Conservation (phyloP, 2,888 invertebrate genomes). For the Protodeltote pygarga region DNA sequence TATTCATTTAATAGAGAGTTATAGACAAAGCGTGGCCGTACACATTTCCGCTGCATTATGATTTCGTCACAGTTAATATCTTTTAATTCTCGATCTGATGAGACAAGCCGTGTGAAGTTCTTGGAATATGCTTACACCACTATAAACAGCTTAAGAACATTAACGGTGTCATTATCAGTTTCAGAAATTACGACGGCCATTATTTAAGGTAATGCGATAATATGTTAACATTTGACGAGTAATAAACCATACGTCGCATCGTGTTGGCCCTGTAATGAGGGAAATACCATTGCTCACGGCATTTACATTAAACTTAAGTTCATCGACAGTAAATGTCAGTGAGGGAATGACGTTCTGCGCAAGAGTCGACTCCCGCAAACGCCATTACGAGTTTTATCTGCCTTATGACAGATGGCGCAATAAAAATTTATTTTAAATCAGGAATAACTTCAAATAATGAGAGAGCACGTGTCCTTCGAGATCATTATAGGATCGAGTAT, state of each 20-base stretch:
- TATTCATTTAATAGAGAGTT: neutral
- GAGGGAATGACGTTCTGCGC: conserved; percentile 64
- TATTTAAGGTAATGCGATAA: conserved; percentile 51
- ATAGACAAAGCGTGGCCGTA: neutral
- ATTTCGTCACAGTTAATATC: neutral
- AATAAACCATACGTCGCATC: conserved; percentile 67
- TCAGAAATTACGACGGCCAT: conserved; percentile 53
- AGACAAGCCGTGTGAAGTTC: conserved; percentile 12
- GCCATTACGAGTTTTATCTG: conserved; percentile 78
- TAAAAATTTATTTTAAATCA: conserved; percentile 85
- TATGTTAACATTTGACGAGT: conserved; percentile 72
- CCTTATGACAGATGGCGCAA: conserved; percentile 82
- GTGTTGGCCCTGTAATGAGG: conserved; percentile 69
- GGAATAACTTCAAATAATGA: conserved; percentile 80
- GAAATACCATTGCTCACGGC: conserved; percentile 64
- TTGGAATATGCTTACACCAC: conserved; percentile 13
- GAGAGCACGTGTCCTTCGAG: conserved; percentile 77
- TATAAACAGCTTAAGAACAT: conserved; percentile 22
- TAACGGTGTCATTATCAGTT: conserved; percentile 37
- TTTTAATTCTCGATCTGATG: conserved; percentile 31
- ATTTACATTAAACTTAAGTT: conserved; percentile 75
- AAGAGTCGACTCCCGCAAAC: conserved; percentile 69
- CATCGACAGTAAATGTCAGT: conserved; percentile 81
- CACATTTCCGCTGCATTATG: neutral
- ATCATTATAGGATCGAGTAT: conserved; percentile 71